A percentile compares a stretch with the other conserved stretches of the same genome.
Conservation (phyloP, 2,797 vertebrate genomes). For the Tiaroga cobitis region DNA sequence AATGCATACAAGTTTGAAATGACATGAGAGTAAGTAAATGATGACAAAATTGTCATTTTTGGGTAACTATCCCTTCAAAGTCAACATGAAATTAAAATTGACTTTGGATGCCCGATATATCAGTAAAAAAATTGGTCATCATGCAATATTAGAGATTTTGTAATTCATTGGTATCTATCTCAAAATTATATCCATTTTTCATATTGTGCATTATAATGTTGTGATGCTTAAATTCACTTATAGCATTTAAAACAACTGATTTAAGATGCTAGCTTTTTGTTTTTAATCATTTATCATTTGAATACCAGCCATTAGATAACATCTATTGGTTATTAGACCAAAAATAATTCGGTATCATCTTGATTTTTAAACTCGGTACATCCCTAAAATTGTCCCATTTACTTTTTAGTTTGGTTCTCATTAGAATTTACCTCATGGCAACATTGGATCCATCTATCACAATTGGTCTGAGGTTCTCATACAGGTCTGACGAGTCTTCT, state of each 20-base stretch:
- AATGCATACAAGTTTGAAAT: background rate
- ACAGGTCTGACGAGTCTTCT: constrained; percentile 88
- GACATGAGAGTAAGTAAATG: background rate
- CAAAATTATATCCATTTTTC: background rate
- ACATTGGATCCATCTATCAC: constrained; percentile 99
- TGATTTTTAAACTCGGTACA: background rate
- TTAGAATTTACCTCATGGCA: constrained; percentile 89
- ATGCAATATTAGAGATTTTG: background rate
- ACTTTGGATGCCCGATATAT: background rate
- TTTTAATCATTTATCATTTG: background rate
- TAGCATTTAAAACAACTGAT: background rate
- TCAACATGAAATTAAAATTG: background rate
- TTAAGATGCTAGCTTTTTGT: background rate
- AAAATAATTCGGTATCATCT: background rate
- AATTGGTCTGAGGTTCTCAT: constrained; percentile 92
- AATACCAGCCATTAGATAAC: background rate
- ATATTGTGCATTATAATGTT: background rate
- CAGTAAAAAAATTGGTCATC: background rate
- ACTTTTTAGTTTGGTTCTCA: background rate
- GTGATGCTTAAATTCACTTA: background rate
- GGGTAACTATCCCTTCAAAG: background rate
- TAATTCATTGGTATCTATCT: background rate
- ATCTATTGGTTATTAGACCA: background rate
- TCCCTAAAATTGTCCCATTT: background rate
- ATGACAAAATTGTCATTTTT: background rate